Evolutionary conservation across 2,888 invertebrate species (phyloP).

Genomic region (Microplitis manilae): DNA sequence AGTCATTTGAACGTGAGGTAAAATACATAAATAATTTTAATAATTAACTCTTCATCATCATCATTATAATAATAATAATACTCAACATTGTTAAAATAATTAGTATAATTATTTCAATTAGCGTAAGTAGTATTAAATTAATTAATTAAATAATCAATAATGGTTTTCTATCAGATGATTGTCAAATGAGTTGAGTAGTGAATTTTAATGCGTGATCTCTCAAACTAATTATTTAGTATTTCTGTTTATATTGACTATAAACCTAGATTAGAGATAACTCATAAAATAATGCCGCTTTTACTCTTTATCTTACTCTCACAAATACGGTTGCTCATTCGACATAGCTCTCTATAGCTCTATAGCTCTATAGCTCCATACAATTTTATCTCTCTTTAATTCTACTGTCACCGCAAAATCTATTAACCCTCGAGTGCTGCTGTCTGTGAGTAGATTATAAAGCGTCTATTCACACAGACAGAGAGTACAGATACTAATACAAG

Average conservation of each 20-base stretch:
- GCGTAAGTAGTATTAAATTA: not conserved
- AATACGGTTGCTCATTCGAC: not conserved
- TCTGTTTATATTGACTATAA: too few species aligned
- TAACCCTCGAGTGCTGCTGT: not conserved
- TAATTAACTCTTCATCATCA: not conserved
- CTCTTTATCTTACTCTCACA: not conserved
- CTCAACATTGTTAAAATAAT: not conserved
- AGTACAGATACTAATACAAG: not conserved
- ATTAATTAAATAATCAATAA: not conserved
- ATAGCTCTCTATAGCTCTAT: too few species aligned
- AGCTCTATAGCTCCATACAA: not conserved
- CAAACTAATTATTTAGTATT: too few species aligned
- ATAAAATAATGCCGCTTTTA: too few species aligned
- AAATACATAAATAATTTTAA: not conserved
- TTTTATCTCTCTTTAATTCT: constrained; percentile 6
- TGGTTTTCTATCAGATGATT: not conserved
- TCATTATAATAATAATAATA: not conserved
- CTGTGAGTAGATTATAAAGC: not conserved
- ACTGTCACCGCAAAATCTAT: not conserved
- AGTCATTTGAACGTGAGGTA: constrained; percentile 21
- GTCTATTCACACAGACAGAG: not conserved
- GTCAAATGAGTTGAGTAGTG: not conserved
- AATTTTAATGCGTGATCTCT: not conserved
- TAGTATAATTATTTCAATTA: not conserved
- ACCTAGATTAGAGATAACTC: too few species aligned